Conservation (phyloP, 2,888 invertebrate species). For the Nomada fabriciana region DNA sequence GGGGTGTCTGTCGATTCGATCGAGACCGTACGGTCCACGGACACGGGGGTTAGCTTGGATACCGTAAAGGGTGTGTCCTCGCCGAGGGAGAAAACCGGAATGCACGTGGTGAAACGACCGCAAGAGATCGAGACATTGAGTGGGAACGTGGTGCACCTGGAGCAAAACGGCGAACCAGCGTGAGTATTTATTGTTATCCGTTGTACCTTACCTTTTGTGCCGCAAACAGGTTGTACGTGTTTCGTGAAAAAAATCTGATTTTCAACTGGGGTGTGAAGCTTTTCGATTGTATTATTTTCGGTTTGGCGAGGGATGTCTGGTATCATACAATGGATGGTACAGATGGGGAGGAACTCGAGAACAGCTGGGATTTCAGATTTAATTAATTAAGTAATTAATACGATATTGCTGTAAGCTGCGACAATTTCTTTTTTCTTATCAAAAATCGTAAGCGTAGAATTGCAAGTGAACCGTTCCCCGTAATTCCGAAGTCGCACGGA, state of each 20-base stretch:
- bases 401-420: no score
- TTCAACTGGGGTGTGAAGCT: no score
- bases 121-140: slow-evolving; percentile 83
- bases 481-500: slow-evolving; percentile 20
- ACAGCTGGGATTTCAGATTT: no score
- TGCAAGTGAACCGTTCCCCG: not conserved
- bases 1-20: slow-evolving; percentile 77
- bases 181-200: slow-evolving; percentile 65
- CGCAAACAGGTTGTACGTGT: not conserved
- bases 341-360: no score
- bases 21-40: slow-evolving; percentile 79
- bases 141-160: slow-evolving; percentile 79
- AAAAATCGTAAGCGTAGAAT: not conserved
- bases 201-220: not conserved
- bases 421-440: not conserved
- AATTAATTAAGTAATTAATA: no score
- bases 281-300: no score
- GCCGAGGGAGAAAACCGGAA: slow-evolving; percentile 80
- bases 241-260: not conserved
- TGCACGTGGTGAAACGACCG: slow-evolving; percentile 79
- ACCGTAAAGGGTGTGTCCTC: slow-evolving; percentile 82
- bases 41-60: slow-evolving; percentile 82
- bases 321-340: no score
- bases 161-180: slow-evolving; percentile 78
- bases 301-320: no score